A percentile compares a stretch with the other conserved stretches of the same genome.
Evolutionary conservation across 2,113 vertebrate genomes (phyloP).

Genomic region (Brevimyrus niger): DNA sequence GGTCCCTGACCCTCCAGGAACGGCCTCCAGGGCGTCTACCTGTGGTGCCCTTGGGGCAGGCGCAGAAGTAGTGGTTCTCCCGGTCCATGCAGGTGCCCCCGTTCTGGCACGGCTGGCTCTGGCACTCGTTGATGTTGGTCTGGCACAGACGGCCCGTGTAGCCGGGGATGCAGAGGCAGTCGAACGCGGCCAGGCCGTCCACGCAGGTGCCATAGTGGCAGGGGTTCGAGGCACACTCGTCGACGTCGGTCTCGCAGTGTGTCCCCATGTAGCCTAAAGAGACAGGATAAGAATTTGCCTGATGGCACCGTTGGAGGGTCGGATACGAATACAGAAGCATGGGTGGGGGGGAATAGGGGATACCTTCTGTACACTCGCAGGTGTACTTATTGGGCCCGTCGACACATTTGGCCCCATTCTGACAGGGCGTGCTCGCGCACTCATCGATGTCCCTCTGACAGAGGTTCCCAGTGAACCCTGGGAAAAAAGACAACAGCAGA

Average conservation of each 20-base stretch:
- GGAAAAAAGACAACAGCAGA: neutral
- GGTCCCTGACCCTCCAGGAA: neutral
- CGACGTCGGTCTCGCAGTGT: conserved; percentile 80
- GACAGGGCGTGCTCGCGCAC: conserved; percentile 90
- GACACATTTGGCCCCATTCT: conserved; percentile 83
- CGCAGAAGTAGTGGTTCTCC: conserved; percentile 77
- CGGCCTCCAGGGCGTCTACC: conserved; percentile 53
- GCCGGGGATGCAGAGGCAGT: conserved; percentile 77
- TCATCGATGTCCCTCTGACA: conserved; percentile 91
- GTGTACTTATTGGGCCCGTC: conserved; percentile 88
- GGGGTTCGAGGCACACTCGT: conserved; percentile 82
- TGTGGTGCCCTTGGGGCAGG: conserved; percentile 85
- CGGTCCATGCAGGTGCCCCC: conserved; percentile 87
- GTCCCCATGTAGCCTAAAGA: conserved; percentile 71
- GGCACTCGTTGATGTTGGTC: conserved; percentile 88
- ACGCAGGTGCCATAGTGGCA: conserved; percentile 87
- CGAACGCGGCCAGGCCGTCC: conserved; percentile 77
- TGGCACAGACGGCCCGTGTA: conserved; percentile 86
- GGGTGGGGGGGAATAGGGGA: neutral
- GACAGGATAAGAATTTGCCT: neutral
- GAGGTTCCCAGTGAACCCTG: conserved; percentile 83
- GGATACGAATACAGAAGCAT: neutral
- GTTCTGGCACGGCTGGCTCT: conserved; percentile 86
- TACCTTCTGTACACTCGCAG: conserved; percentile 90
- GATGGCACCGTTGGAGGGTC: neutral